Conservation (phyloP, 2,888 invertebrate species). For the Oscheius sp. region DNA sequence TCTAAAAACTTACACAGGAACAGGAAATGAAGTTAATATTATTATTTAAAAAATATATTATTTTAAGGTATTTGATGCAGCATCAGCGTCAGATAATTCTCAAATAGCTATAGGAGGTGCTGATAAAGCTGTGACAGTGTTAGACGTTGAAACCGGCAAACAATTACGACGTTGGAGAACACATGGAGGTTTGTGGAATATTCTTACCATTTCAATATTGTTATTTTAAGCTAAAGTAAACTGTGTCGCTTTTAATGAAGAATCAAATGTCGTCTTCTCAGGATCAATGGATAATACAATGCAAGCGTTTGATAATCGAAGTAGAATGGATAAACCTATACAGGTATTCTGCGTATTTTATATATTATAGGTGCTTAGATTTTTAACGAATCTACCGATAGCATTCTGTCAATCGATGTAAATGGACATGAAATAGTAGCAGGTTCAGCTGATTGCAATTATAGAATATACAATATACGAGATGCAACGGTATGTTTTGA, state of each 20-base stretch:
- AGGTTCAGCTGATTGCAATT: constrained; percentile 86
- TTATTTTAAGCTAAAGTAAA: constrained; percentile 80
- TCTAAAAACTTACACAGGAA: constrained; percentile 89
- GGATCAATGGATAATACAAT: constrained; percentile 92
- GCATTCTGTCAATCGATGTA: constrained; percentile 77
- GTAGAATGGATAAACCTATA: constrained; percentile 78
- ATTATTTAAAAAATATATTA: neutral
- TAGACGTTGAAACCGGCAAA: constrained; percentile 93
- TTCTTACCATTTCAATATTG: neutral
- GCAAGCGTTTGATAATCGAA: constrained; percentile 86
- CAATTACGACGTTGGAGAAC: constrained; percentile 84
- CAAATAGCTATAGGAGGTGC: constrained; percentile 87
- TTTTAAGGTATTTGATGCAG: constrained; percentile 80
- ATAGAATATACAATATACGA: constrained; percentile 89
- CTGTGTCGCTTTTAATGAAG: constrained; percentile 89
- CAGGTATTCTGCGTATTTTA: constrained; percentile 74
- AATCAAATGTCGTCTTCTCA: constrained; percentile 88
- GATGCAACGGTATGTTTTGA: constrained; percentile 79
- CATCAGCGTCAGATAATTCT: constrained; percentile 88
- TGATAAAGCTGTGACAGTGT: constrained; percentile 91
- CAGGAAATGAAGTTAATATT: constrained; percentile 81
- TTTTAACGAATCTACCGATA: constrained; percentile 91
- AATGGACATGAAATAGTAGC: constrained; percentile 89
- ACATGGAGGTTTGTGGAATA: constrained; percentile 78
- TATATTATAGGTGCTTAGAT: constrained; percentile 69